Conservation (phyloP, 2,888 invertebrate species). For the Diplazon laetatorius region DNA sequence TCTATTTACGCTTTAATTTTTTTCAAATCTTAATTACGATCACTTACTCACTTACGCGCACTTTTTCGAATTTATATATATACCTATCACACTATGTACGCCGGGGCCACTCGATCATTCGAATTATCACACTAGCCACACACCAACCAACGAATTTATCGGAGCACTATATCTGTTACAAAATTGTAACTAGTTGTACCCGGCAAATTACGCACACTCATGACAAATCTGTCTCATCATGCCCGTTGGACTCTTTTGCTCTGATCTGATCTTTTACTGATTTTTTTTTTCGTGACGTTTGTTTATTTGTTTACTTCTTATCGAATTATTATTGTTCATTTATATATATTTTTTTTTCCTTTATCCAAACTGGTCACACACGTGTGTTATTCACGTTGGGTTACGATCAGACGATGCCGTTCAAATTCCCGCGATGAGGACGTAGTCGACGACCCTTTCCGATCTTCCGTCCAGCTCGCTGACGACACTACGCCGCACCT, state of each 20-base stretch:
- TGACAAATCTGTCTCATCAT: slow-evolving; percentile 52
- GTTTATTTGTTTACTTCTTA: neutral
- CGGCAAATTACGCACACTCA: slow-evolving; percentile 62
- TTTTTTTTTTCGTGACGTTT: slow-evolving; percentile 28
- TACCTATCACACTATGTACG: slow-evolving; percentile 66
- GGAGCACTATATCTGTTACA: slow-evolving; percentile 77
- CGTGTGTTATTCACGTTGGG: slow-evolving; percentile 73
- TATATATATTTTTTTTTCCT: slow-evolving; percentile 34
- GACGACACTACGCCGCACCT: slow-evolving; percentile 82
- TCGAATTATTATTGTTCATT: too few species aligned
- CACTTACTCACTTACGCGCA: slow-evolving; percentile 69
- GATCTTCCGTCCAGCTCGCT: slow-evolving; percentile 81
- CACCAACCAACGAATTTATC: slow-evolving; percentile 75
- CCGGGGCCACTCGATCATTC: slow-evolving; percentile 64
- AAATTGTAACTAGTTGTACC: slow-evolving; percentile 65
- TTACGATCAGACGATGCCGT: slow-evolving; percentile 75
- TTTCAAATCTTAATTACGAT: slow-evolving; percentile 60
- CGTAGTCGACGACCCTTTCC: slow-evolving; percentile 75
- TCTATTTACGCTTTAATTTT: slow-evolving; percentile 58
- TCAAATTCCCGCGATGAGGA: slow-evolving; percentile 76
- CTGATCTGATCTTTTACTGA: slow-evolving; percentile 22
- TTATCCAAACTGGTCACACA: slow-evolving; percentile 70
- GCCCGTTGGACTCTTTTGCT: slow-evolving; percentile 33
- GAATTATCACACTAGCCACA: slow-evolving; percentile 78
- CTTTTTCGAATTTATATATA: slow-evolving; percentile 64